Percentiles rank a stretch among this genome's conserved stretches.
These are phyloP conservation scores for Lamprologus lemairii DNA, from an alignment of 2,113 vertebrate species.

Conservation along the genomic window DNA sequence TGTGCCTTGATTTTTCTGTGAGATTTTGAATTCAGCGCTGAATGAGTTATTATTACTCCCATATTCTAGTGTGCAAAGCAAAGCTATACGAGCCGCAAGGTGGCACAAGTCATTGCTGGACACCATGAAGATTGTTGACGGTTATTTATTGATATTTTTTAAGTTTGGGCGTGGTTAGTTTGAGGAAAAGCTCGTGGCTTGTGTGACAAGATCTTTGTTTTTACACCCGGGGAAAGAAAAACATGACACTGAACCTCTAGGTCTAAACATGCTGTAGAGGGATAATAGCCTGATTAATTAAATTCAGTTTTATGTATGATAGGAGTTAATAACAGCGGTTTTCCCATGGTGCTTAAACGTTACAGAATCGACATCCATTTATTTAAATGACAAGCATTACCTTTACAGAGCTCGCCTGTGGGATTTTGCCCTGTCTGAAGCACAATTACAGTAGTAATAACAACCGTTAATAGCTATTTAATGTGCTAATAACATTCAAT, in stretches of 20 bases:
- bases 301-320: accelerated
- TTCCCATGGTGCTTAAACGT: not conserved
- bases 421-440: not conserved
- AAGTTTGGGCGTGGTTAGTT: not conserved
- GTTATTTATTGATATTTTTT: not conserved
- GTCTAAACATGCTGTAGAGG: not conserved
- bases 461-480: accelerated
- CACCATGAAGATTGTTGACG: not conserved
- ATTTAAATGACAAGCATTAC: not conserved
- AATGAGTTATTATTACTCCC: not conserved
- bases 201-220: not conserved
- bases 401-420: not conserved
- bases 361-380: not conserved
- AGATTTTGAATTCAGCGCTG: not conserved
- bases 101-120: not conserved
- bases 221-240: not conserved
- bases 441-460: not conserved
- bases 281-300: not conserved
- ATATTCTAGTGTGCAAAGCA: not conserved
- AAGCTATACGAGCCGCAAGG: not conserved
- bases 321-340: not conserved
- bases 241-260: not conserved
- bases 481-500: not conserved
- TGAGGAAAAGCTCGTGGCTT: not conserved
- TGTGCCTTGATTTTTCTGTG: not conserved